Base-by-base conservation (phyloP, 2,888 invertebrate genomes). In the Nowickia ferox region DNA sequence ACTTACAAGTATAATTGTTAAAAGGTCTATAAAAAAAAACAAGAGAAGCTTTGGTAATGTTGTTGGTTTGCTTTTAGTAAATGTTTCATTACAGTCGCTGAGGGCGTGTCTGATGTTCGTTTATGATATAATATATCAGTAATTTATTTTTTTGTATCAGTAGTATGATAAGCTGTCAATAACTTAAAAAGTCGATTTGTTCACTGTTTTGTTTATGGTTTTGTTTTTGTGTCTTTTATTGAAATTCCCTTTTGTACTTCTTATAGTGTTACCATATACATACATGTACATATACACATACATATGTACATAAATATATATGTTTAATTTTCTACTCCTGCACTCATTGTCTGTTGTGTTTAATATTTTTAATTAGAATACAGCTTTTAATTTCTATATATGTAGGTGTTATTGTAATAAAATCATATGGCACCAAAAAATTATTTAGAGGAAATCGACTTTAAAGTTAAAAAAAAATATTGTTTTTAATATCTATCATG, bases 91-190 rank as follows among this genome's bases (percentile, higher is more conserved):
- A 59, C 82, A 86, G 86, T 86, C 86, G 71, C 86, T 80, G 86
- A 83, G 79, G 75, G 86, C 68, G 79, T 86, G 86, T 86, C 79
- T 83, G 76, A 79, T 86, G 86, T 86, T 86, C 86, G 76, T 83
- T 82, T 44, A 74, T 85, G 82, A 69, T 74, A 85, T 63, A 63
- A 55, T 61, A 38, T 57, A 55, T 61, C 51, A 30, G 9, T 66
- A 59, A 40, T 71, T 72, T 22, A 59, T 66, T 51, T 19, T n/a
- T 59, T 72, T 72, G 48, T 63, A 77, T 69, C 65, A 57, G 69
- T 57, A 61, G 38, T 76, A 22, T 63, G 48, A 68, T 72, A 48
- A 68, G 48, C 59, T 38, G 48, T n/a, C 51, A 48, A 42, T 59
- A n/a, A 38, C n/a, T 72, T 46, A n/a, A 68, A 68, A 30, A 11